Conservation (phyloP, 1,140 invertebrate genomes). For the Drosophila subobscura region DNA sequence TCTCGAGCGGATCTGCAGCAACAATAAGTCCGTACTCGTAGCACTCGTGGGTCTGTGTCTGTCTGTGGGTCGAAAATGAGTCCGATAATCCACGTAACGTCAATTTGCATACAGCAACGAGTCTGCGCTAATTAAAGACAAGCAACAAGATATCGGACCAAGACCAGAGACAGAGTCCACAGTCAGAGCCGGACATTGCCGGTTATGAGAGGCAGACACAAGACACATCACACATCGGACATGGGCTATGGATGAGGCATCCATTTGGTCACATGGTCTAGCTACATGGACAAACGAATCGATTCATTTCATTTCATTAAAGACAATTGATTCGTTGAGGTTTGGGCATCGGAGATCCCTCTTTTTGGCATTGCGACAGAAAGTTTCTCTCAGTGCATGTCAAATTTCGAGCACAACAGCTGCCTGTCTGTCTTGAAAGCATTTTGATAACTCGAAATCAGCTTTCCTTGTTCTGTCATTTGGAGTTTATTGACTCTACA, state of each 20-base stretch:
- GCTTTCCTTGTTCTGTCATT: slow-evolving; percentile 9
- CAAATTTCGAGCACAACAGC: slow-evolving; percentile 2
- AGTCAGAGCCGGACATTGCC: slow-evolving; percentile 42
- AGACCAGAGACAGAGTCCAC: not conserved
- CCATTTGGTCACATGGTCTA: slow-evolving; percentile 46
- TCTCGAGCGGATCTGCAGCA: slow-evolving; percentile 23
- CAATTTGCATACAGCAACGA: slow-evolving; percentile 63
- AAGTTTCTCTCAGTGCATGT: slow-evolving; percentile 11
- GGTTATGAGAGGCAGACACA: slow-evolving; percentile 40
- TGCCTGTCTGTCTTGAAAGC: too few species aligned
- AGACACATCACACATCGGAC: not conserved
- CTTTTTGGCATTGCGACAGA: too few species aligned
- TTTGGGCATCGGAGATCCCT: not conserved
- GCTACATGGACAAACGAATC: slow-evolving; percentile 64
- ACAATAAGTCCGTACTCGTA: too few species aligned
- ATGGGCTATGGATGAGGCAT: slow-evolving; percentile 24
- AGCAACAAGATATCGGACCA: slow-evolving; percentile 8
- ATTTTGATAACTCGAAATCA: not conserved
- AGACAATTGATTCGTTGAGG: slow-evolving; percentile 71
- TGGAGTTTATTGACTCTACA: slow-evolving; percentile 5
- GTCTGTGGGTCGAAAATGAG: slow-evolving; percentile 43
- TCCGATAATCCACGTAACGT: slow-evolving; percentile 72
- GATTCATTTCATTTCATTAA: slow-evolving; percentile 79
- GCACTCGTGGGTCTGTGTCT: too few species aligned
- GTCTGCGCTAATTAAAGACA: slow-evolving; percentile 70